Conservation (phyloP, 2,113 vertebrate species). For the Plestiodon gilberti region DNA sequence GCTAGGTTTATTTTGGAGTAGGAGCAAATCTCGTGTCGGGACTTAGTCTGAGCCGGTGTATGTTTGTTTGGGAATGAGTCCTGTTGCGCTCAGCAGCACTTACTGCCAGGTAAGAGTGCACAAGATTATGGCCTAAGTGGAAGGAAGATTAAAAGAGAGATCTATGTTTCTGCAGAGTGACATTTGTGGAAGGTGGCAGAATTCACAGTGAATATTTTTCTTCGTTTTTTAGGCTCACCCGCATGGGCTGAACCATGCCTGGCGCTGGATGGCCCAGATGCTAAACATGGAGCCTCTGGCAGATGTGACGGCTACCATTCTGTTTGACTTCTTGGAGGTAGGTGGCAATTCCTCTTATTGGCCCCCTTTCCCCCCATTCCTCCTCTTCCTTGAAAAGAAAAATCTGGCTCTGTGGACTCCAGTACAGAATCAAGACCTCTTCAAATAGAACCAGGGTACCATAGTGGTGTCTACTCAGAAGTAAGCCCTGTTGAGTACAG, state of each 20-base stretch:
- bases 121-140: too few species aligned
- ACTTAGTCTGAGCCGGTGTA: too few species aligned
- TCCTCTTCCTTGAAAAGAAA: background rate
- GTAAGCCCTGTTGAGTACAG: too few species aligned
- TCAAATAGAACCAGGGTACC: too few species aligned
- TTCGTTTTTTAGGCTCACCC: conserved; percentile 76
- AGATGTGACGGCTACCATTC: conserved; percentile 90
- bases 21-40: too few species aligned
- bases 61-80: too few species aligned
- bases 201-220: background rate
- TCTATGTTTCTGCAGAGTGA: background rate
- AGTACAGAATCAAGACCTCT: too few species aligned
- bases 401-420: background rate
- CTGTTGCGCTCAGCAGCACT: too few species aligned
- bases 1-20: too few species aligned
- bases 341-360: background rate
- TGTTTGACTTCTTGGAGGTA: conserved; percentile 94
- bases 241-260: conserved; percentile 90
- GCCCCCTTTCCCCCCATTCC: too few species aligned
- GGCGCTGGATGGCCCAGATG: conserved; percentile 94
- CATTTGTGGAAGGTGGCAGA: rapidly evolving
- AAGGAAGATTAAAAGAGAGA: background rate
- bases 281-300: conserved; percentile 94
- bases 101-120: too few species aligned
- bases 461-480: too few species aligned